Conservation (phyloP, 2,797 vertebrate species). For the Crenuchus spilurus region DNA sequence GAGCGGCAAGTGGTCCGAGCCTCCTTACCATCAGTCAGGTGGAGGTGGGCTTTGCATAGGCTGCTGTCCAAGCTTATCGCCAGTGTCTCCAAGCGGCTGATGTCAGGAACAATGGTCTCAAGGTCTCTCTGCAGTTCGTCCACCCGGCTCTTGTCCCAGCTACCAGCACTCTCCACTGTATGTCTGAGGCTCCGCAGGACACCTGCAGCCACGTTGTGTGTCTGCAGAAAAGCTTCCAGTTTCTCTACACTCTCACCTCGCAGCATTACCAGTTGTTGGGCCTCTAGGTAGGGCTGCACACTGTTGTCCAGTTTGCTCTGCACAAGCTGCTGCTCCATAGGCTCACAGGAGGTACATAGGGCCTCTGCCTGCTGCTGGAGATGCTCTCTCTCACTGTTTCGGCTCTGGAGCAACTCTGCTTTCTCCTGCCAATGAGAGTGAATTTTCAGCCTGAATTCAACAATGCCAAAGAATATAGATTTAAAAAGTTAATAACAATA, state of each 20-base stretch:
- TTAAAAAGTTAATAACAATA: not conserved
- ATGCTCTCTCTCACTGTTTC: slow-evolving; percentile 71
- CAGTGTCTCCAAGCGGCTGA: slow-evolving; percentile 81
- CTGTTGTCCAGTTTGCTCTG: slow-evolving; percentile 84
- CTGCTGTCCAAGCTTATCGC: slow-evolving; percentile 83
- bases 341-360: slow-evolving; percentile 80
- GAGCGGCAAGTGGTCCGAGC: slow-evolving; percentile 85
- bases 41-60: slow-evolving; percentile 90
- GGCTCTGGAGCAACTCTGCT: slow-evolving; percentile 74
- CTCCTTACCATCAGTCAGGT: slow-evolving; percentile 78
- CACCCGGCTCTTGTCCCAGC: slow-evolving; percentile 85
- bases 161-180: slow-evolving; percentile 85
- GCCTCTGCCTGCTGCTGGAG: slow-evolving; percentile 80
- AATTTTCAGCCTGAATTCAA: not conserved
- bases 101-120: slow-evolving; percentile 73
- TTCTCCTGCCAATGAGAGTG: slow-evolving; percentile 77
- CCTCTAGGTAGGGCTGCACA: slow-evolving; percentile 87
- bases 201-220: slow-evolving; percentile 67
- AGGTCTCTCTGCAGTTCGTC: slow-evolving; percentile 86
- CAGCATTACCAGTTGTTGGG: slow-evolving; percentile 79
- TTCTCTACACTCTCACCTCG: slow-evolving; percentile 82
- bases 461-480: not conserved
- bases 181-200: slow-evolving; percentile 81
- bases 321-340: slow-evolving; percentile 79
- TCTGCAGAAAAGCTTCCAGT: slow-evolving; percentile 82